Conservation (phyloP, 2,888 invertebrate genomes). For the Lepidonotus clava region DNA sequence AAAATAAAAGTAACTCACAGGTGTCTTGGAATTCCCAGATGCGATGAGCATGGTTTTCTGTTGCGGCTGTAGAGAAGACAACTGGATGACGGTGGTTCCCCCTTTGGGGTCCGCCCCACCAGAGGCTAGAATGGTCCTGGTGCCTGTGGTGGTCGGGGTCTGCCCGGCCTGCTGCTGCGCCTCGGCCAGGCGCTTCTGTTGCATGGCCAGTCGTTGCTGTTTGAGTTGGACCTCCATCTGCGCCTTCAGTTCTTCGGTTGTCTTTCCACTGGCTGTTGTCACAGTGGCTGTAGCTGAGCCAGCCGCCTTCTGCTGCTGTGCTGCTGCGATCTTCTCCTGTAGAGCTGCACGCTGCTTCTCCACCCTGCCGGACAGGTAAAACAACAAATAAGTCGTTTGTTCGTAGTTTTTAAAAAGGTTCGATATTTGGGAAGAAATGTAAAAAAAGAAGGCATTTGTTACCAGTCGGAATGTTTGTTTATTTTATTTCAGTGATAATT, state of each 20-base stretch:
- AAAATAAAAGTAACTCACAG: background rate
- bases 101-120: background rate
- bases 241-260: constrained; percentile 83
- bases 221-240: constrained; percentile 95
- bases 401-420: too few species aligned
- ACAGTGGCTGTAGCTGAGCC: constrained; percentile 61
- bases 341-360: constrained; percentile 79
- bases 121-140: constrained; percentile 58
- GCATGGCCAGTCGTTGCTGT: constrained; percentile 92
- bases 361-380: background rate
- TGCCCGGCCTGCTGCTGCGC: constrained; percentile 64
- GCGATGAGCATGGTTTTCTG: constrained; percentile 49
- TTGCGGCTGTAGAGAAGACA: constrained; percentile 29
- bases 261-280: constrained; percentile 65
- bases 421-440: too few species aligned
- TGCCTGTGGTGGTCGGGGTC: constrained; percentile 58
- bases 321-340: constrained; percentile 77
- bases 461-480: too few species aligned
- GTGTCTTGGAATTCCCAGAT: constrained; percentile 21
- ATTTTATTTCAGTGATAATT: too few species aligned
- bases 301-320: constrained; percentile 63
- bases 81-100: constrained; percentile 46
- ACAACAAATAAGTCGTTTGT: too few species aligned
- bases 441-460: too few species aligned
- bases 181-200: constrained; percentile 86